phyloP scores from a whole-genome alignment of 2,797 vertebrate genomes.

The Anableps anableps region DNA sequence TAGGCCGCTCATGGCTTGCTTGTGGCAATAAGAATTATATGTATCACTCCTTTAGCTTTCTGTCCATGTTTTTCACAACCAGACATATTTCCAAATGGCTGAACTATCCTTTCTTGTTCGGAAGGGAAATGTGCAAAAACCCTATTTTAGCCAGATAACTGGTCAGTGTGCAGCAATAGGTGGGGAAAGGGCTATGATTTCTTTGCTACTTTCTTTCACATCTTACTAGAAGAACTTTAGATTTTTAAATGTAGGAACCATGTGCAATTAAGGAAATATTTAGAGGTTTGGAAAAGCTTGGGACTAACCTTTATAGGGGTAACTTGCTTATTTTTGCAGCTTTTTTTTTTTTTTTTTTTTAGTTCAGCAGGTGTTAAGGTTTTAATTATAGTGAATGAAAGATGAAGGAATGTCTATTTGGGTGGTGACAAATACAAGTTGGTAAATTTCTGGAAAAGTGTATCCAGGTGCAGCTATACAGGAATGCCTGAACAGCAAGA shows the following conservation, averaged over 20 bases:
- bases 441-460: not conserved
- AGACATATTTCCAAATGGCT: too few species aligned
- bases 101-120: too few species aligned
- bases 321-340: slow-evolving; percentile 1
- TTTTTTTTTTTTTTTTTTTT: slow-evolving; percentile 15
- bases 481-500: not conserved
- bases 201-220: not conserved
- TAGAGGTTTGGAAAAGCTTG: not conserved
- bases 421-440: not conserved
- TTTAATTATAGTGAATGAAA: slow-evolving; percentile 14
- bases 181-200: too few species aligned
- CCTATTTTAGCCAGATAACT: not conserved
- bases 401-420: slow-evolving; percentile 11
- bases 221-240: not conserved
- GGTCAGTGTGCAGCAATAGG: not conserved
- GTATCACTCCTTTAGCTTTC: too few species aligned
- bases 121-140: too few species aligned
- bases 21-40: too few species aligned
- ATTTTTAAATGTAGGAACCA: not conserved
- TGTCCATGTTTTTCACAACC: too few species aligned
- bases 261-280: not conserved
- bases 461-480: not conserved
- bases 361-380: slow-evolving; percentile 1
- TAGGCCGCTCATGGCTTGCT: not conserved
- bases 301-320: not conserved